Conservation (phyloP, 2,888 invertebrate species). For the Spisula subtruncata region DNA sequence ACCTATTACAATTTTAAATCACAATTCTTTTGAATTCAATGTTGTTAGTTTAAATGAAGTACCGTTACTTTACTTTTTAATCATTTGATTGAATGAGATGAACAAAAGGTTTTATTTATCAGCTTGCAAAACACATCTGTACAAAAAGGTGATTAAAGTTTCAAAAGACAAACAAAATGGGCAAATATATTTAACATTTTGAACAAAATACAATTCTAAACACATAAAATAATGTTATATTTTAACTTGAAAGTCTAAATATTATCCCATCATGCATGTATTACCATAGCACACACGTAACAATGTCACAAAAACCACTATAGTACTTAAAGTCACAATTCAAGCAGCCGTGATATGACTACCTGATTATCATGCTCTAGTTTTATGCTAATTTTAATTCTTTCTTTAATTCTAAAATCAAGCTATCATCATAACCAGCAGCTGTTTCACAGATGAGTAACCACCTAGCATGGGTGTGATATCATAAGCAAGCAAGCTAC, state of each 20-base stretch:
- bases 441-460: conserved; percentile 14
- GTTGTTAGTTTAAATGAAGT: too few species aligned
- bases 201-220: not conserved
- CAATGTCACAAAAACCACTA: too few species aligned
- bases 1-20: too few species aligned
- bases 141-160: not conserved
- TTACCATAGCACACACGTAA: too few species aligned
- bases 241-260: not conserved
- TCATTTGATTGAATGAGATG: too few species aligned
- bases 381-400: not conserved
- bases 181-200: too few species aligned
- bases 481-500: conserved; percentile 12
- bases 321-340: too few species aligned
- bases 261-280: too few species aligned
- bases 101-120: not conserved
- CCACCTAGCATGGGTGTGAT: not conserved
- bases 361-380: not conserved
- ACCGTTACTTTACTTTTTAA: too few species aligned
- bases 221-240: not conserved
- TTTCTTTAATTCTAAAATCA: conserved; percentile 11
- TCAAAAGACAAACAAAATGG: not conserved
- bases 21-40: too few species aligned
- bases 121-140: not conserved
- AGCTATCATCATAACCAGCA: too few species aligned
- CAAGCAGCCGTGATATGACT: not conserved